A percentile compares a stretch with the other conserved stretches of the same genome.
These are phyloP conservation scores for Paramuricea clavata DNA, from an alignment of 92 coral and sea anemone species.

Conservation along the genomic window DNA sequence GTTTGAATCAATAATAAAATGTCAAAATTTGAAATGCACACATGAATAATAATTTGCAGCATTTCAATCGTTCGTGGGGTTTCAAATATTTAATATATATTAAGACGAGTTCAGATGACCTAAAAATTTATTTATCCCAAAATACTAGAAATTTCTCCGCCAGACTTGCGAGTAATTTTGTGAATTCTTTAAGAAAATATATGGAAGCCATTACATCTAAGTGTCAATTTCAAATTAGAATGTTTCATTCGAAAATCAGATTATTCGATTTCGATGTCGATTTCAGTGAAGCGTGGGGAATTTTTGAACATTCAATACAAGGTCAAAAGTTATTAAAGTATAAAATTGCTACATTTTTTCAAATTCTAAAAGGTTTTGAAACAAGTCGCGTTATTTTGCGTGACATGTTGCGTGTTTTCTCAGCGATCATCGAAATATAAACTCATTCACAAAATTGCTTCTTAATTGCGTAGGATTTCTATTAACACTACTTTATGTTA, in stretches of 20 bases:
- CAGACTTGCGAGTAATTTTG: background rate
- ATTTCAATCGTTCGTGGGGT: background rate
- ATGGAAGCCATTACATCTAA: constrained; percentile 1
- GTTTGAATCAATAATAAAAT: background rate
- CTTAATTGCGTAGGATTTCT: constrained; percentile 23
- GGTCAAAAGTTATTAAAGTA: background rate
- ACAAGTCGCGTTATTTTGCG: background rate
- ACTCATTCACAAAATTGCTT: background rate
- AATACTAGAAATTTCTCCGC: constrained; percentile 4
- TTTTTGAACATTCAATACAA: background rate
- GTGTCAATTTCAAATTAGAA: constrained; percentile 55
- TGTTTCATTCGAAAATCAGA: constrained; percentile 31
- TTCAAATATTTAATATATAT: background rate
- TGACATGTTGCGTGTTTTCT: background rate
- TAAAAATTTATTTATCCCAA: background rate
- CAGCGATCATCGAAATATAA: background rate
- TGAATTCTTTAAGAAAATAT: constrained; percentile 18
- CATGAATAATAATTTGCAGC: constrained; percentile 1
- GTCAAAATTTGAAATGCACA: background rate
- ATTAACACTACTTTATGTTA: constrained; percentile 15
- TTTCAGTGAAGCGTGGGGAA: constrained; percentile 4
- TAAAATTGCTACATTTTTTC: background rate
- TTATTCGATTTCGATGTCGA: constrained; percentile 21
- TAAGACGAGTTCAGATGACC: background rate
- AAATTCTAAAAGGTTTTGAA: background rate